A percentile compares a stretch with the other conserved stretches of the same genome.
phyloP scores from a whole-genome alignment of 2,113 vertebrate species.

The Mandrillus leucophaeus region DNA sequence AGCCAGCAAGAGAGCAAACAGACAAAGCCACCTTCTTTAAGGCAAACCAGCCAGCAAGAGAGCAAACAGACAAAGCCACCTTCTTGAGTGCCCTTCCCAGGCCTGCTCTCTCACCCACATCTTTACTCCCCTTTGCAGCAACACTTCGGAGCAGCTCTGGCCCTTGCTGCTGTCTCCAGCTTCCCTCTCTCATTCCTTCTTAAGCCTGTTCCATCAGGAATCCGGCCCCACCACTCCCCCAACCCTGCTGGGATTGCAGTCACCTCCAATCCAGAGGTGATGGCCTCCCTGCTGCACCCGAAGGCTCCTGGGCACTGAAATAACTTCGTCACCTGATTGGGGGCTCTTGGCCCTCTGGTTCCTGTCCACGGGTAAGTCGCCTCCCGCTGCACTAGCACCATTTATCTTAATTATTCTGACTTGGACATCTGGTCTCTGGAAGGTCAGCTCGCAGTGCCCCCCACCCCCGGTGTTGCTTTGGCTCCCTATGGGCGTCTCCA shows the following conservation, averaged over 20 bases:
- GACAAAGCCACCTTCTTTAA: neutral
- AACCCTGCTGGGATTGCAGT: neutral
- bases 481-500: neutral
- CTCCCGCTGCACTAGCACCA: neutral
- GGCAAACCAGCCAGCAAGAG: no score
- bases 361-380: neutral
- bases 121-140: neutral
- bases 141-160: neutral
- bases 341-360: no score
- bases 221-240: neutral
- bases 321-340: neutral
- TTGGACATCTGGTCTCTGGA: neutral
- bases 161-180: neutral
- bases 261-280: no score
- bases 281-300: neutral
- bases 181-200: neutral
- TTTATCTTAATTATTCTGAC: no score
- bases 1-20: neutral
- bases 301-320: neutral
- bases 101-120: fast-evolving
- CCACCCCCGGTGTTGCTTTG: neutral
- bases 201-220: neutral
- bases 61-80: neutral
- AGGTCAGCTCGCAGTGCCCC: neutral
- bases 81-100: neutral